These are phyloP conservation scores for Stichodactyla helianthus DNA, from an alignment of 64 coral and sea anemone genomes.

Conservation along the genomic window DNA sequence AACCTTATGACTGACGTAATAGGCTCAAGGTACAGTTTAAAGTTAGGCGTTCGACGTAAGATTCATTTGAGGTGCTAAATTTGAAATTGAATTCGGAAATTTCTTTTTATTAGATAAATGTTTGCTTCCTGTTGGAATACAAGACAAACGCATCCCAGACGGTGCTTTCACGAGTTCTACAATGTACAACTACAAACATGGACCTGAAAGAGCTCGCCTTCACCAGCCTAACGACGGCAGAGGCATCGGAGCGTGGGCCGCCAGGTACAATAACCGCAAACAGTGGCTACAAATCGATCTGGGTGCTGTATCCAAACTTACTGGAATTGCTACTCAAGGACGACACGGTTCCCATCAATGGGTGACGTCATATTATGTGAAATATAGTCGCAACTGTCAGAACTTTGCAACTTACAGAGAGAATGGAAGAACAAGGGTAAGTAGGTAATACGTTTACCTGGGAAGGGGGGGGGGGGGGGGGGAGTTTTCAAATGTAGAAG, in stretches of 20 bases:
- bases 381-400: slow-evolving; percentile 69
- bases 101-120: slow-evolving; percentile 21
- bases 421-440: slow-evolving; percentile 70
- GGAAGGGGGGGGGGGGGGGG: too few species aligned
- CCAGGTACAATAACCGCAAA: slow-evolving; percentile 33
- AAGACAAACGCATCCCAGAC: slow-evolving; percentile 51
- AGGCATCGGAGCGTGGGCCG: slow-evolving; percentile 48
- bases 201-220: slow-evolving; percentile 54
- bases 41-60: too few species aligned
- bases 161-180: slow-evolving; percentile 36
- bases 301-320: slow-evolving; percentile 40
- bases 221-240: slow-evolving; percentile 26
- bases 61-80: too few species aligned
- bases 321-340: slow-evolving; percentile 81
- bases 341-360: slow-evolving; percentile 70
- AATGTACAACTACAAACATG: slow-evolving; percentile 31
- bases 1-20: too few species aligned
- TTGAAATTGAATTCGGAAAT: too few species aligned
- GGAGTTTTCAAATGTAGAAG: too few species aligned
- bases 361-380: slow-evolving; percentile 67
- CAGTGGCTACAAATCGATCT: slow-evolving; percentile 75
- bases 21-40: too few species aligned
- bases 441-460: not conserved
- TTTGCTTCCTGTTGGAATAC: slow-evolving; percentile 39
- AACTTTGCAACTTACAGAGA: slow-evolving; percentile 71